Evolutionary conservation across 2,113 vertebrate genomes (phyloP), one percentile per base, ranked within the genome.

Genomic region (Uria aalge): DNA sequence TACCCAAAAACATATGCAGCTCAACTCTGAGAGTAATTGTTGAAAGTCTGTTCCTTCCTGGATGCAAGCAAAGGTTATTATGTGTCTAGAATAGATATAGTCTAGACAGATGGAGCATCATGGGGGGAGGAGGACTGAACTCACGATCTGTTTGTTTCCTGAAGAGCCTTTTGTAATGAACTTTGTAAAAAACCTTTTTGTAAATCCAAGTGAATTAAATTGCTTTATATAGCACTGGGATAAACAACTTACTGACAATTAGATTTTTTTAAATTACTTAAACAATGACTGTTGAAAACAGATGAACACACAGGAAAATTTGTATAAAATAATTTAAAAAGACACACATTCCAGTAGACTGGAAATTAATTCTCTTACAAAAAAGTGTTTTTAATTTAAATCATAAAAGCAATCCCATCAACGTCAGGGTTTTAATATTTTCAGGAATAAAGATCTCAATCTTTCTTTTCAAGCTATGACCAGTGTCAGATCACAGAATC

Each of bases 51-150:
- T 85, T 96, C 56, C 80, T 94, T 92, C 89, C 87, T 93, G 90
- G 52, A 85, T 92, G 27, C 2, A 12, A 82, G 67, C 66, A 94
- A 85, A 93, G 74, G 85, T 93, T 93, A 82, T 82, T 87, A 45
- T 48, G 81, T 82, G 81, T 93, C 92, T 94, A 68, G 73, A 94
- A 95, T 10, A 96, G 89, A 88, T 59, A 41, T 4, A 77, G 47
- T 78, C 60, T 79, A 82, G 93, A 88, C 94, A 95, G 96, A 94
- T 90, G 93, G 94, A 94, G 48, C 48, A 88, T 85, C 84, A 32
- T 32, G 66, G 53, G 16, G 38, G 62, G 64, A 92, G 75, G 26
- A 81, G 40, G 40, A 67, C 66, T 57, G 57, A 88, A 88, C 48
- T 92, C 87, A 16, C 0, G 60, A 78, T 89, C 91, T 85, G 69